These are phyloP conservation scores for Heliocidaris erythrogramma DNA, from an alignment of 35 echinoderm and acorn worm genomes.

Conservation along the genomic window DNA sequence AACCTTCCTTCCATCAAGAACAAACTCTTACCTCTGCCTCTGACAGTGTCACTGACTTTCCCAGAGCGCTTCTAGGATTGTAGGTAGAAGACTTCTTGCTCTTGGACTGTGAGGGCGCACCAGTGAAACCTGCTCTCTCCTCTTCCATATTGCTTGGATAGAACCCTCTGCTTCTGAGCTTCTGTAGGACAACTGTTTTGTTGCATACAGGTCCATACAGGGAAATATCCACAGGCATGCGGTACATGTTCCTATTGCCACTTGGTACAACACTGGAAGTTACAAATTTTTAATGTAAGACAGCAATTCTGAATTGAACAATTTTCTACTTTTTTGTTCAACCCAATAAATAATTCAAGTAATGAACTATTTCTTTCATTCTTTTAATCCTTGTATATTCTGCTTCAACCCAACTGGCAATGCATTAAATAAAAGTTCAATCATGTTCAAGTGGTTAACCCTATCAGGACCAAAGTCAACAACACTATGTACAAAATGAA, in stretches of 20 bases:
- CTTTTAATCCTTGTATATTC: too few relatives aligned
- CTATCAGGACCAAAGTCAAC: too few relatives aligned
- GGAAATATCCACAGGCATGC: slow-evolving; percentile 84
- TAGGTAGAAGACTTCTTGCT: slow-evolving; percentile 42
- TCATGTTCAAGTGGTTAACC: too few relatives aligned
- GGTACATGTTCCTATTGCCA: slow-evolving; percentile 70
- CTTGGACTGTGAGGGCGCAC: not conserved
- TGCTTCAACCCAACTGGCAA: too few relatives aligned
- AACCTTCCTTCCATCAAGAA: not conserved
- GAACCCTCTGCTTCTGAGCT: slow-evolving; percentile 49
- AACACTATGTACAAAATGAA: too few relatives aligned
- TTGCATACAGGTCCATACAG: slow-evolving; percentile 70
- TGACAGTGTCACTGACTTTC: slow-evolving; percentile 57
- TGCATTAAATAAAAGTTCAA: too few relatives aligned
- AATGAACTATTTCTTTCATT: too few relatives aligned
- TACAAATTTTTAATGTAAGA: too few relatives aligned
- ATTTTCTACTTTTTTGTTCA: too few relatives aligned
- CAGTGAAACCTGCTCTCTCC: not conserved
- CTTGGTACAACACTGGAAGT: slow-evolving; percentile 70
- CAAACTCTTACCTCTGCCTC: slow-evolving; percentile 59
- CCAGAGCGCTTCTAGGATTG: slow-evolving; percentile 55
- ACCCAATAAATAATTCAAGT: too few relatives aligned
- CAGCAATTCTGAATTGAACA: too few relatives aligned
- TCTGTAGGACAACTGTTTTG: slow-evolving; percentile 49
- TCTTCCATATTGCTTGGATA: not conserved